These are phyloP conservation scores for Globodera rostochiensis DNA, from an alignment of 1,140 invertebrate genomes.

Conservation along the genomic window DNA sequence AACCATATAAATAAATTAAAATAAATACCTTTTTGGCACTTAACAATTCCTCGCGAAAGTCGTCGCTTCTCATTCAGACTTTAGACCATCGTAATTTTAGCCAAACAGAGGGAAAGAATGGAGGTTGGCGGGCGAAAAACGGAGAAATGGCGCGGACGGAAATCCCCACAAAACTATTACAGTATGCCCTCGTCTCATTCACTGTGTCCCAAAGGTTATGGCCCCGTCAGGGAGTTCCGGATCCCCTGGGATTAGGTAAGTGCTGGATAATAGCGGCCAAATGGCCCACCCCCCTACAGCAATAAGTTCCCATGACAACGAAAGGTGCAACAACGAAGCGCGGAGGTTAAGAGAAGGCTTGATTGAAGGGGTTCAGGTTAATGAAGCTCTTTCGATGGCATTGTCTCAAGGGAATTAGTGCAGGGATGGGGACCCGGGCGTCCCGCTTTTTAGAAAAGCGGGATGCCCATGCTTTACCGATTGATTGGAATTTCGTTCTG, in stretches of 20 bases:
- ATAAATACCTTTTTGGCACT: constrained; percentile 27
- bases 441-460: too few species aligned
- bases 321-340: neutral
- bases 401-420: too few species aligned
- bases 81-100: neutral
- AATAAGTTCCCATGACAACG: neutral
- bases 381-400: neutral
- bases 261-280: neutral
- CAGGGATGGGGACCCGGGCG: too few species aligned
- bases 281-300: neutral
- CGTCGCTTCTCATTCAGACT: constrained; percentile 23
- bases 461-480: too few species aligned
- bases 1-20: neutral
- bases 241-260: too few species aligned
- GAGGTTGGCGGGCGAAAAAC: neutral
- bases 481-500: too few species aligned
- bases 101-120: neutral
- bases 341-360: neutral
- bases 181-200: too few species aligned
- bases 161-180: neutral
- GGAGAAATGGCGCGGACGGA: neutral
- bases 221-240: neutral
- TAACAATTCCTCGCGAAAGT: constrained; percentile 38
- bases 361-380: neutral
- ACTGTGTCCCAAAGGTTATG: neutral